Conservation (phyloP, 2,888 invertebrate genomes). For the Mimas tiliae region DNA sequence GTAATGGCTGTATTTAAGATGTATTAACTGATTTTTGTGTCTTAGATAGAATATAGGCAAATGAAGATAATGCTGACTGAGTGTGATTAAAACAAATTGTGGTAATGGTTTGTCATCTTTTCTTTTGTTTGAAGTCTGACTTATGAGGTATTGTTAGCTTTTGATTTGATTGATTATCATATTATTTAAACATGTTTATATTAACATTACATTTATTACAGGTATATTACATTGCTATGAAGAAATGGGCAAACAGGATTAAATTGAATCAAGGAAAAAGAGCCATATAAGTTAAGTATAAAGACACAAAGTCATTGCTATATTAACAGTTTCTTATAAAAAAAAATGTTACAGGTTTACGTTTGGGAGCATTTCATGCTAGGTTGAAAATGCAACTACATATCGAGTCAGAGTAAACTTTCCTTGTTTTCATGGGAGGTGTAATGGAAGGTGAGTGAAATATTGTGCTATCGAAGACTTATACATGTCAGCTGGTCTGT, state of each 20-base stretch:
- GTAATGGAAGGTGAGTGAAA: too few species aligned
- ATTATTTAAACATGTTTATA: not conserved
- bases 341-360: not conserved
- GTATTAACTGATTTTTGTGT: slow-evolving; percentile 22
- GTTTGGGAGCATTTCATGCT: not conserved
- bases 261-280: not conserved
- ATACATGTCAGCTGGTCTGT: too few species aligned
- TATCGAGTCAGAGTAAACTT: too few species aligned
- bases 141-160: slow-evolving; percentile 20
- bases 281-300: not conserved
- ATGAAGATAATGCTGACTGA: slow-evolving; percentile 23
- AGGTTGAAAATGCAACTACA: too few species aligned
- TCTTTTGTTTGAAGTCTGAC: slow-evolving; percentile 19
- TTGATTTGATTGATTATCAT: slow-evolving; percentile 1
- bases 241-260: not conserved
- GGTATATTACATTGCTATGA: not conserved
- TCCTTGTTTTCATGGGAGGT: too few species aligned
- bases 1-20: slow-evolving; percentile 18
- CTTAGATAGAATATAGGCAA: slow-evolving; percentile 13
- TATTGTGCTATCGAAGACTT: too few species aligned
- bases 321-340: not conserved
- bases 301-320: not conserved
- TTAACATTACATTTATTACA: not conserved
- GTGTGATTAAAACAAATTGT: slow-evolving; percentile 18
- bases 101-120: slow-evolving; percentile 16